phyloP scores from a whole-genome alignment of 2,113 vertebrate species.

The Cairina moschata region DNA sequence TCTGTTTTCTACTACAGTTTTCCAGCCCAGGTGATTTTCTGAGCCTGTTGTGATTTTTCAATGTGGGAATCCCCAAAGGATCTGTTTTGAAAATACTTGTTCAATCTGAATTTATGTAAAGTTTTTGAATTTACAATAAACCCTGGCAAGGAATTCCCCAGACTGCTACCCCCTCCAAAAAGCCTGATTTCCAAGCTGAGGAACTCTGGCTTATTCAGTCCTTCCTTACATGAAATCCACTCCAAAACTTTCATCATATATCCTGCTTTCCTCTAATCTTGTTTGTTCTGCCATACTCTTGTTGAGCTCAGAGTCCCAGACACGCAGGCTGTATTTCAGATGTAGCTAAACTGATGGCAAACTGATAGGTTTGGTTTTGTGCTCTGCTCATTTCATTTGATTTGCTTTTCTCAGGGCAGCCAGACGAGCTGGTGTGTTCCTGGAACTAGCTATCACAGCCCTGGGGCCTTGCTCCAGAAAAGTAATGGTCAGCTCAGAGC shows the following conservation, averaged over 20 bases:
- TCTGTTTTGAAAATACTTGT: background rate
- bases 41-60: background rate
- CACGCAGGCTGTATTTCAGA: background rate
- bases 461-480: background rate
- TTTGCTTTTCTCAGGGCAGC: background rate
- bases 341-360: background rate
- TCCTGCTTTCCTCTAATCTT: background rate
- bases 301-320: background rate
- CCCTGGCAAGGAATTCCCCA: background rate
- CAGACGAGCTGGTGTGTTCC: background rate
- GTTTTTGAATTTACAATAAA: background rate
- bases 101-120: background rate
- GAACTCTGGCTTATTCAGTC: background rate
- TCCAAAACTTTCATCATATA: background rate
- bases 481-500: background rate
- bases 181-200: background rate
- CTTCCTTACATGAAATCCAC: background rate
- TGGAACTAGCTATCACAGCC: background rate
- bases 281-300: background rate
- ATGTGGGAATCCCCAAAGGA: rapidly evolving
- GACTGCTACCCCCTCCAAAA: background rate
- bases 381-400: background rate
- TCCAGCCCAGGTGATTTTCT: background rate
- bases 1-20: background rate
- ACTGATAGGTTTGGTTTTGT: background rate